Evolutionary conservation across 2,888 invertebrate species (phyloP).

Genomic region (Orthonevra nobilis): DNA sequence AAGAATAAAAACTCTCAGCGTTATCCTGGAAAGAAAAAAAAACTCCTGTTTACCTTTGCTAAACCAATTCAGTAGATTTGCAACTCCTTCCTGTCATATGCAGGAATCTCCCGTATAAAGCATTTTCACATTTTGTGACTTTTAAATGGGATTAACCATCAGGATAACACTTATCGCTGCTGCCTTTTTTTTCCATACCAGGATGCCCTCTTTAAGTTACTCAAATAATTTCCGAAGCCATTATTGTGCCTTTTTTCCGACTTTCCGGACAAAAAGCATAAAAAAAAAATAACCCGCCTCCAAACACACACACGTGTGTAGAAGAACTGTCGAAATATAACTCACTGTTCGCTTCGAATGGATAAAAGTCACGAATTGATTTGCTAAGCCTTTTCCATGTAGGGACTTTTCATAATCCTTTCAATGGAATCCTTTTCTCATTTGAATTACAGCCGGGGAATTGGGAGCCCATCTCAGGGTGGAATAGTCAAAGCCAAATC

Average conservation of each 20-base stretch:
- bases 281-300: too few species aligned
- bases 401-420: conserved; percentile 69
- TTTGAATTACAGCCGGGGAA: conserved; percentile 41
- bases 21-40: too few species aligned
- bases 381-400: conserved; percentile 63
- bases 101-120: conserved; percentile 3
- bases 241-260: conserved; percentile 46
- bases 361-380: conserved; percentile 57
- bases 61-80: conserved; percentile 1
- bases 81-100: conserved; percentile 38
- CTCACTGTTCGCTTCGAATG: conserved; percentile 2
- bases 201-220: conserved; percentile 23
- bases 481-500: conserved; percentile 50
- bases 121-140: conserved; percentile 40
- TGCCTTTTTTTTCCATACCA: conserved; percentile 31
- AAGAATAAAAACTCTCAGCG: too few species aligned
- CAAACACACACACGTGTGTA: too few species aligned
- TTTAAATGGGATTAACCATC: conserved; percentile 58
- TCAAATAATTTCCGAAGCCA: conserved; percentile 35
- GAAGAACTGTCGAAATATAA: conserved; percentile 23
- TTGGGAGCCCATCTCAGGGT: neutral
- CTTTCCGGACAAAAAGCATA: conserved; percentile 6
- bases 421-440: conserved; percentile 66
- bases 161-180: conserved; percentile 57
- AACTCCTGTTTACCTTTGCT: neutral